Conservation (phyloP, 1,140 invertebrate species). For the Atta cephalotes region DNA sequence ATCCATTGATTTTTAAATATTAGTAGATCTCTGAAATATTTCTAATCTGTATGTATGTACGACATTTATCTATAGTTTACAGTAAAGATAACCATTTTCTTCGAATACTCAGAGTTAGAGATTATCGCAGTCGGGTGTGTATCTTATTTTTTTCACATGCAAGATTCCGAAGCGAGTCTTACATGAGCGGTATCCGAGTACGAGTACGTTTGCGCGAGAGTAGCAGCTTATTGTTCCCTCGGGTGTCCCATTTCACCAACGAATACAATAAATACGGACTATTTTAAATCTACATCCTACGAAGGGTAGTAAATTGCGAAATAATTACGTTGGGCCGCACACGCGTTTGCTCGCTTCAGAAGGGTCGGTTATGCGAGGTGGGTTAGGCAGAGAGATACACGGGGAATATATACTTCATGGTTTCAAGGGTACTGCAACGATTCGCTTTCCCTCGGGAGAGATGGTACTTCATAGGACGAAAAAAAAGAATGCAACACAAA, state of each 20-base stretch:
- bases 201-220: slow-evolving; percentile 61
- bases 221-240: slow-evolving; percentile 71
- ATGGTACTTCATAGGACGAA: slow-evolving; percentile 70
- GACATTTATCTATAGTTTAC: neutral
- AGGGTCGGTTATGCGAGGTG: slow-evolving; percentile 77
- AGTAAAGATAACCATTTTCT: slow-evolving; percentile 33
- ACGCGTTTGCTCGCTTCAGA: slow-evolving; percentile 63
- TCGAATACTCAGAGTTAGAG: neutral
- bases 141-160: slow-evolving; percentile 8
- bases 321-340: slow-evolving; percentile 80
- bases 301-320: slow-evolving; percentile 83
- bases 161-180: slow-evolving; percentile 12
- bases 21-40: neutral
- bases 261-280: slow-evolving; percentile 80
- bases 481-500: slow-evolving; percentile 40
- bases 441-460: slow-evolving; percentile 76
- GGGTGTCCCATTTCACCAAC: slow-evolving; percentile 77
- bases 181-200: slow-evolving; percentile 20
- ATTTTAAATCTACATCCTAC: slow-evolving; percentile 82
- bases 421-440: slow-evolving; percentile 79
- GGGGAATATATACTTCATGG: slow-evolving; percentile 77
- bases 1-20: neutral
- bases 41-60: too few relatives aligned
- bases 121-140: neutral
- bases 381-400: slow-evolving; percentile 73